A percentile compares a stretch with the other conserved stretches of the same genome.
These are phyloP conservation scores for Fragum fragum DNA, from an alignment of 2,888 invertebrate species.

Conservation along the genomic window DNA sequence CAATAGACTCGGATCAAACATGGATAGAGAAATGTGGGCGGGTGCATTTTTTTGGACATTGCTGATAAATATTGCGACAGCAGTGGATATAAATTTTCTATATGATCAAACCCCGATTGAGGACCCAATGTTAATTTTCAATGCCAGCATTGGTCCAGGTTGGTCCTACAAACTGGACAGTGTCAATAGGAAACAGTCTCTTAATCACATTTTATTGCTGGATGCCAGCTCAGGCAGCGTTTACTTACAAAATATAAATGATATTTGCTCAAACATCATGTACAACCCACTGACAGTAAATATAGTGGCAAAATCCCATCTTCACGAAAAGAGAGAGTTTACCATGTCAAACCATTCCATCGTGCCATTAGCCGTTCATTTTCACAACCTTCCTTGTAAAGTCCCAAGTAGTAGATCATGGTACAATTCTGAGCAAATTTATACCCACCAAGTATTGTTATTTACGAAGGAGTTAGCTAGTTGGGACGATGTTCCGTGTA, in stretches of 20 bases:
- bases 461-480: constrained; percentile 45
- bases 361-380: constrained; percentile 71
- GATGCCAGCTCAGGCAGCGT: constrained; percentile 72
- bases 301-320: constrained; percentile 67
- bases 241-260: constrained; percentile 54
- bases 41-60: constrained; percentile 27
- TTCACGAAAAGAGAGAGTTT: constrained; percentile 27
- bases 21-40: constrained; percentile 6
- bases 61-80: constrained; percentile 30
- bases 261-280: constrained; percentile 61
- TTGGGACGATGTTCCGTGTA: constrained; percentile 55
- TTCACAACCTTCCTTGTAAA: constrained; percentile 71
- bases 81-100: constrained; percentile 68
- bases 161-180: constrained; percentile 81
- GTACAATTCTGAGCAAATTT: constrained; percentile 16
- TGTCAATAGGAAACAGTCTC: constrained; percentile 37
- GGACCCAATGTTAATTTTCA: constrained; percentile 72
- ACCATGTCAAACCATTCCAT: constrained; percentile 64
- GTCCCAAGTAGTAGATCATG: constrained; percentile 51
- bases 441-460: constrained; percentile 48
- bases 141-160: constrained; percentile 87
- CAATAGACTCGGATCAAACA: constrained; percentile 10
- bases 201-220: constrained; percentile 62
- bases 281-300: constrained; percentile 68
- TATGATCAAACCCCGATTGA: constrained; percentile 24